Conservation (phyloP, 1,140 invertebrate species). For the Aphis gossypii region DNA sequence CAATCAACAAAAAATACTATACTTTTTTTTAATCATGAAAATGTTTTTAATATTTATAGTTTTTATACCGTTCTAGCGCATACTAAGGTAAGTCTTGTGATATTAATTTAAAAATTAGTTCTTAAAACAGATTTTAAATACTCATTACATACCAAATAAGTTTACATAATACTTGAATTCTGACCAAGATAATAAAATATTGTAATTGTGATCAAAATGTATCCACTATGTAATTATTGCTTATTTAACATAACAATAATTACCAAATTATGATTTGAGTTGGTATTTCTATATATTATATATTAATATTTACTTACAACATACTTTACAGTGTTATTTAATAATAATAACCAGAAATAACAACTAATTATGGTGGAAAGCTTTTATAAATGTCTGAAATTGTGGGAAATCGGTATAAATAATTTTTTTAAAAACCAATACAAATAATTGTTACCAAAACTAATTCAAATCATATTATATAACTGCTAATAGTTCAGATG, state of each 20-base stretch:
- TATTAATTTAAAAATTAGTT: no score
- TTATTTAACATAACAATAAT: neutral
- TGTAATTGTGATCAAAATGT: no score
- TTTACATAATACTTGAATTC: no score
- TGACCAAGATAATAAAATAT: no score
- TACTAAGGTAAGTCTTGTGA: no score
- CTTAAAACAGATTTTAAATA: no score
- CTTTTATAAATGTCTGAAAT: neutral
- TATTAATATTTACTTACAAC: neutral
- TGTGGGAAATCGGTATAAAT: neutral
- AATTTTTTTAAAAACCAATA: neutral
- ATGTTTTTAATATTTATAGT: no score
- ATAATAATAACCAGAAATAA: neutral
- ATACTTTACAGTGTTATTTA: neutral
- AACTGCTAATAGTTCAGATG: neutral
- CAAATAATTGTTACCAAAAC: neutral
- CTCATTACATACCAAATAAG: no score
- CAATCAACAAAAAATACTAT: no score
- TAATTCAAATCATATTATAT: neutral
- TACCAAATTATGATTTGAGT: neutral
- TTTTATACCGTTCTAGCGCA: no score
- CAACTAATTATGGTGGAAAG: neutral
- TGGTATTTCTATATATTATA: neutral
- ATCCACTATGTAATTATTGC: neutral
- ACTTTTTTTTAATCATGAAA: no score